Conservation (phyloP, 2,888 invertebrate genomes). For the Epirrita christyi region DNA sequence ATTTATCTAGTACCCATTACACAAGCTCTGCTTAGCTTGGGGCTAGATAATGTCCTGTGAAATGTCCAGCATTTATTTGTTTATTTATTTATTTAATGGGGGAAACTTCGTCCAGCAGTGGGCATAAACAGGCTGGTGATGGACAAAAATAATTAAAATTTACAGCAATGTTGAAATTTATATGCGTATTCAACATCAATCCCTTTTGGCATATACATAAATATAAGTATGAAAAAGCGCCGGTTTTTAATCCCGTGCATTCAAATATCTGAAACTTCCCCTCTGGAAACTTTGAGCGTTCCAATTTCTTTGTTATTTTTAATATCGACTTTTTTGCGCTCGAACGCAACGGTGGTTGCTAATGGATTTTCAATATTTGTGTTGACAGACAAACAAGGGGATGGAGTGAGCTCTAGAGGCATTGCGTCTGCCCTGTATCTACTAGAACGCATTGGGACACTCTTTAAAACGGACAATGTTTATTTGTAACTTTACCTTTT, state of each 20-base stretch:
- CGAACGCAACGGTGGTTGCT: conserved; percentile 69
- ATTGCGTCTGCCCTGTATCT: conserved; percentile 44
- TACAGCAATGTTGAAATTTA: no score
- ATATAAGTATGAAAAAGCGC: conserved; percentile 20
- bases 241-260: conserved; percentile 46
- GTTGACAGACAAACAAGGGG: conserved; percentile 77
- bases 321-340: conserved; percentile 75
- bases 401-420: conserved; percentile 63
- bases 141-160: no score
- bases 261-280: conserved; percentile 61
- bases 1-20: no score
- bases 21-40: no score
- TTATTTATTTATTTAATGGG: no score
- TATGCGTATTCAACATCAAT: conserved; percentile 3
- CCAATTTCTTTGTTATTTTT: conserved; percentile 76
- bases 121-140: no score
- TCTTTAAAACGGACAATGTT: background rate
- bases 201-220: conserved; percentile 5
- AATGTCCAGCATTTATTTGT: no score
- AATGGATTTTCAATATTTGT: conserved; percentile 83
- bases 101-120: no score
- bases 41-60: no score
- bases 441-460: background rate
- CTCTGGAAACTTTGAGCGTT: conserved; percentile 61
- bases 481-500: no score